phyloP scores from a whole-genome alignment of 2,888 invertebrate species.

The Belgica antarctica region DNA sequence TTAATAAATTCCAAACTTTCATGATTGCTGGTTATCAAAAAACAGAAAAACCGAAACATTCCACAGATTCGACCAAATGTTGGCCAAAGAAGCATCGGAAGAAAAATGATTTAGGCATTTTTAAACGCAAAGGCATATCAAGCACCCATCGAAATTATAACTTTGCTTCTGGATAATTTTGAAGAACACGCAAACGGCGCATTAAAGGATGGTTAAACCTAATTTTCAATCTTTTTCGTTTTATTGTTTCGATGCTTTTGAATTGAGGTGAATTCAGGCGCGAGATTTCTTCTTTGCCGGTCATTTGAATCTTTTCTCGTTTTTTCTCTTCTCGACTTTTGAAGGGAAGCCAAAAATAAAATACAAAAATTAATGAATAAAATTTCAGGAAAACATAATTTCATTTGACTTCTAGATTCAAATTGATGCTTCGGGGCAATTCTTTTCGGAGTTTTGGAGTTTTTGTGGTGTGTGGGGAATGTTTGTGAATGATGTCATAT shows the following conservation, averaged over 20 bases:
- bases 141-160: slow-evolving; percentile 22
- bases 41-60: background rate
- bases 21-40: slow-evolving; percentile 13
- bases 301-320: background rate
- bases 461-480: background rate
- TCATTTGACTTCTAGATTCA: slow-evolving; percentile 36
- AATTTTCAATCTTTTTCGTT: slow-evolving; percentile 27
- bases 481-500: no score
- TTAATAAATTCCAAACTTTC: slow-evolving; percentile 27
- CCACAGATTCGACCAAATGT: background rate
- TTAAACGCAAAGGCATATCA: slow-evolving; percentile 16
- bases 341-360: slow-evolving; percentile 14
- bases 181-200: slow-evolving; percentile 40
- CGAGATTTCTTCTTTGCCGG: background rate
- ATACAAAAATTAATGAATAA: slow-evolving; percentile 36
- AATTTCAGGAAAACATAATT: slow-evolving; percentile 24
- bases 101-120: slow-evolving; percentile 20
- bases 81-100: background rate
- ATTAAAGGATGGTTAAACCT: slow-evolving; percentile 36
- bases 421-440: background rate
- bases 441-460: background rate
- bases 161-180: slow-evolving; percentile 43
- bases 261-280: background rate
- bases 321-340: background rate
- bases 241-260: slow-evolving; percentile 12